Base-by-base conservation (phyloP, 2,113 vertebrate species). In the Balaeniceps rex region DNA sequence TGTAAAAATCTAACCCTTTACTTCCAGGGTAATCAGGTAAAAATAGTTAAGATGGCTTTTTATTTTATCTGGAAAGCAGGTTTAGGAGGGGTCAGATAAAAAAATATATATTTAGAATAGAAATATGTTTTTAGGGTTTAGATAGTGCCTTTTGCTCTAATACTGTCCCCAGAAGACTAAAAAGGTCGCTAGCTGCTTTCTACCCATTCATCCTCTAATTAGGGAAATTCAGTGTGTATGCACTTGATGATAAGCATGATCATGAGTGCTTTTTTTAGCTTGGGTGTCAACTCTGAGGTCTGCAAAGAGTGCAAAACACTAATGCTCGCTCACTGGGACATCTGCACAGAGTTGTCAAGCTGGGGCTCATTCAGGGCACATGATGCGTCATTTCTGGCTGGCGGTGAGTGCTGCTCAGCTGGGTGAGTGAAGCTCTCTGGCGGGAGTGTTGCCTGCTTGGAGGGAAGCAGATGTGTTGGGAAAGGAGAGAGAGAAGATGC, bases 361-460 rank as follows among this genome's bases (percentile, higher is more conserved):
- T 36, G 17, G 61, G 15, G 33, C 47, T 88, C 1, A 1, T 51
- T 91, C 46, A 23, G 65, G 74, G 65, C 54, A n/a, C 34, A 8
- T 0, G 5, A 8, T 0, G 5, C 89, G 21, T 91, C 87, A 71
- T 10, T 11, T 34, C 40, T 36, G 81, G 58, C 52, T 91, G 84
- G 47, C 14, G 1, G 4, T 44, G 44, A 54, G 49, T 1, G 42
- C 36, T 66, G 74, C 87, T 89, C 58, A 51, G 44, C 57, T 58
- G 44, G 8, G 51, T 12, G 57, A 95, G 51, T 72, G 63, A 93
- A 78, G 3, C 6, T 31, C 42, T 68, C 60, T 0, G 5, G 42
- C 0, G 11, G 34, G 46, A 92, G 17, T 6, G 3, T 36, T 38
- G 11, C 24, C 58, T 0, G 0, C 61, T 74, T 6, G 15, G 40